Conservation (phyloP, 2,797 vertebrate genomes). For the Microcaecilia unicolor region DNA sequence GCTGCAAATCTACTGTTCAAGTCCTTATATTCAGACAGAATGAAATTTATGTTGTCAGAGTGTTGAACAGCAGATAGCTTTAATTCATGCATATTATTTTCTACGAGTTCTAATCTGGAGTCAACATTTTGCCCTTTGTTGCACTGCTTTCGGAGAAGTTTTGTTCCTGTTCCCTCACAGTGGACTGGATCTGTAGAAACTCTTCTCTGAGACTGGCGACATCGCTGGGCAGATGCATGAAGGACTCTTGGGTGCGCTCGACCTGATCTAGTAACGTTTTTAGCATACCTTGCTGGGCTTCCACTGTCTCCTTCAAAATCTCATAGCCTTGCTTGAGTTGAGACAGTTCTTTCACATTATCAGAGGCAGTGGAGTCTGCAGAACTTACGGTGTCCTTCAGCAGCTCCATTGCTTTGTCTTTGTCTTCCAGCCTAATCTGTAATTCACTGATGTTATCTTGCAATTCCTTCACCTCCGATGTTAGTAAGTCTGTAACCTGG, state of each 20-base stretch:
- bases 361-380: constrained; percentile 78
- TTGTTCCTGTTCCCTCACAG: constrained; percentile 38
- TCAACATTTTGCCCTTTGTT: constrained; percentile 55
- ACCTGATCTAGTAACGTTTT: constrained; percentile 61
- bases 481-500: constrained; percentile 44
- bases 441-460: constrained; percentile 58
- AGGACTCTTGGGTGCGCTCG: constrained; percentile 39
- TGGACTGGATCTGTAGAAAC: constrained; percentile 35
- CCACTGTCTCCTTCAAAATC: constrained; percentile 58
- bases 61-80: constrained; percentile 33
- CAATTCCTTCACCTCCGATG: constrained; percentile 62
- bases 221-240: constrained; percentile 49
- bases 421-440: constrained; percentile 43
- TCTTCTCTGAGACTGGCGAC: constrained; percentile 45
- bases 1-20: constrained; percentile 46
- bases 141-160: constrained; percentile 36
- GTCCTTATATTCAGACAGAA: constrained; percentile 51
- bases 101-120: constrained; percentile 51
- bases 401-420: constrained; percentile 50
- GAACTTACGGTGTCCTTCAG: constrained; percentile 66
- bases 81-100: constrained; percentile 49
- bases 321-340: constrained; percentile 74
- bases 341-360: constrained; percentile 75
- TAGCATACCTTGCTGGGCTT: constrained; percentile 45
- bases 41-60: constrained; percentile 45